Evolutionary conservation across 2,113 vertebrate genomes (phyloP), one percentile per base, ranked within the genome.

Genomic region (Penelope pileata): DNA sequence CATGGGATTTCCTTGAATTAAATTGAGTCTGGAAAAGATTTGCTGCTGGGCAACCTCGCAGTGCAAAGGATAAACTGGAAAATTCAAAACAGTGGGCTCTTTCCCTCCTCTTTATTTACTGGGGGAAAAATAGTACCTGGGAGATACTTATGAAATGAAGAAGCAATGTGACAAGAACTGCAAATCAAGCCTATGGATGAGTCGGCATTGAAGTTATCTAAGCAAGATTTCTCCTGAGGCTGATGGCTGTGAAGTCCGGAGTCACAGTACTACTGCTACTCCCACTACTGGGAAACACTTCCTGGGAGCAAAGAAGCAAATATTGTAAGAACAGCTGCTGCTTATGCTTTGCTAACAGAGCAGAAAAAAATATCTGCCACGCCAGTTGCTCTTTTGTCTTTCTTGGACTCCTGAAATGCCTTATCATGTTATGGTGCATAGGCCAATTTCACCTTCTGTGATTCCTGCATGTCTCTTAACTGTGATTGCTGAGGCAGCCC

Each of bases 161-260:
- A n/a, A 43, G n/a, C 30, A 48, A 21, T 54, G 48, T 74, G 80
- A 59, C 23, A 79, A 64, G 50, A 75, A 60, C 12, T 64, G 34
- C 32, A 66, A 60, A 50, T 13, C 24, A 68, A 90, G 32, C 34
- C 40, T 66, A 32, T 38, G 34, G 51, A 21, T 83, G 34, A 66
- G 32, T 32, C 76, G 74, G 17, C 58, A 51, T 11, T 84, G 63
- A 84, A 58, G 56, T 70, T 83, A 48, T 13, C 23, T 75, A 69
- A 78, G 62, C 40, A 75, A 70, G 73, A 66, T 84, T 67, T 72
- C 58, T 88, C 68, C 42, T 38, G 84, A 83, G 78, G 78, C 67
- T 87, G 48, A 26, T n/a, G 68, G 12, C 69, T 91, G 36, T 84
- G 58, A 84, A 87, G 63, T 80, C 87, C 67, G 90, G 73, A 83